A percentile compares a stretch with the other conserved stretches of the same genome.
These are phyloP conservation scores for Orgyia antiqua DNA, from an alignment of 2,888 invertebrate genomes.

Conservation along the genomic window DNA sequence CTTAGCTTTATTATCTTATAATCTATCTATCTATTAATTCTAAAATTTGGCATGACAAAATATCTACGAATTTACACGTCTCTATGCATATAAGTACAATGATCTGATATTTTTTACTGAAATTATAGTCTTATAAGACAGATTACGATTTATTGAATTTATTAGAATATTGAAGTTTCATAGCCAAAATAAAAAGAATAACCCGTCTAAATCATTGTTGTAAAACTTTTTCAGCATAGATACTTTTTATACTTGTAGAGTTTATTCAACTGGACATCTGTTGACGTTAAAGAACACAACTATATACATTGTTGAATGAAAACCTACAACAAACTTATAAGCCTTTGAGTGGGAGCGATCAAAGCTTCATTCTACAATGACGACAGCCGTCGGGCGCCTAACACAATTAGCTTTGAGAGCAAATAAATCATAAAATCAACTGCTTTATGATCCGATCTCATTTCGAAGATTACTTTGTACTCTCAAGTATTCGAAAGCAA, in stretches of 20 bases:
- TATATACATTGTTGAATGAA: constrained; percentile 35
- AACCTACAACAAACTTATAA: constrained; percentile 32
- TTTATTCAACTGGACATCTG: constrained; percentile 26
- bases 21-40: no score
- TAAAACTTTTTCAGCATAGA: constrained; percentile 9
- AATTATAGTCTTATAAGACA: no score
- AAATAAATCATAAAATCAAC: constrained; percentile 61
- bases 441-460: constrained; percentile 40
- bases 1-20: no score
- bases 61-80: no score
- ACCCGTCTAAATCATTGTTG: no score
- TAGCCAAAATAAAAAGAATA: no score
- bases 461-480: constrained; percentile 41
- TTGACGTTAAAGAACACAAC: constrained; percentile 20
- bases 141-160: no score
- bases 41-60: no score
- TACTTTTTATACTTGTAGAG: constrained; percentile 2
- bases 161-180: no score
- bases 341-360: constrained; percentile 36
- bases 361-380: constrained; percentile 35
- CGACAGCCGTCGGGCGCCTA: constrained; percentile 45
- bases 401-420: constrained; percentile 55
- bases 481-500: constrained; percentile 15
- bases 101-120: no score
- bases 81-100: no score